Evolutionary conservation across 2,888 invertebrate genomes (phyloP).

Genomic region (Terebella lapidaria): DNA sequence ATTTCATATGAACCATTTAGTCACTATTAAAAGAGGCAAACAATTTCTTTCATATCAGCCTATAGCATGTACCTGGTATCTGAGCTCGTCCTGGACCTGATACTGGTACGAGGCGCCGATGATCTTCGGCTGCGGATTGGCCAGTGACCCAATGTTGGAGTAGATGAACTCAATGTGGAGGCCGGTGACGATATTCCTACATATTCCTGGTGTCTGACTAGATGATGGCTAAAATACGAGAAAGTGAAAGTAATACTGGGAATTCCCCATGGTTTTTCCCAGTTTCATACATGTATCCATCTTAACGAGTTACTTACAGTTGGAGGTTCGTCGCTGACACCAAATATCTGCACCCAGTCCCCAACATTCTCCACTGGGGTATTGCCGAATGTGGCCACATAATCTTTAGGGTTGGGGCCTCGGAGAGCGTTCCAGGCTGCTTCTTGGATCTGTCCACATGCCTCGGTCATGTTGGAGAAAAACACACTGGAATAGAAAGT

Average conservation of each 20-base stretch:
- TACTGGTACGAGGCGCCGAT: constrained; percentile 48
- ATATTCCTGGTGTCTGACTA: constrained; percentile 18
- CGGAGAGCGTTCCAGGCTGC: constrained; percentile 31
- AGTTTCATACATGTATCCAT: too few relatives aligned
- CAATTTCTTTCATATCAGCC: too few relatives aligned
- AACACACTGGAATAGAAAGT: constrained; percentile 28
- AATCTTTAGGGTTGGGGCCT: constrained; percentile 22
- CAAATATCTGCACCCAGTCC: constrained; percentile 45
- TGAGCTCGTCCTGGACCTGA: constrained; percentile 23
- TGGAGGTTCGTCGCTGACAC: constrained; percentile 5
- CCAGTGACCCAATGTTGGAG: constrained; percentile 55
- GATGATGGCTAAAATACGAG: neutral
- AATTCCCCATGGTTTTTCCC: too few relatives aligned
- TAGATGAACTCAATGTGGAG: constrained; percentile 53
- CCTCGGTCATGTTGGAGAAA: constrained; percentile 25
- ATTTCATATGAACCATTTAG: too few relatives aligned
- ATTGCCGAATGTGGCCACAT: constrained; percentile 49
- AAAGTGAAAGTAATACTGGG: neutral
- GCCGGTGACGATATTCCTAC: constrained; percentile 31
- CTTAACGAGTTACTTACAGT: constrained; percentile 13
- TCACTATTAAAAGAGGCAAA: too few relatives aligned
- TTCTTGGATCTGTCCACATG: constrained; percentile 34
- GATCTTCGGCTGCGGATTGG: constrained; percentile 57
- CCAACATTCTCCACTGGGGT: constrained; percentile 33
- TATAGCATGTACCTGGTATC: constrained; percentile 23